Conservation (phyloP, 2,888 invertebrate genomes). For the Drosophila histrio region DNA sequence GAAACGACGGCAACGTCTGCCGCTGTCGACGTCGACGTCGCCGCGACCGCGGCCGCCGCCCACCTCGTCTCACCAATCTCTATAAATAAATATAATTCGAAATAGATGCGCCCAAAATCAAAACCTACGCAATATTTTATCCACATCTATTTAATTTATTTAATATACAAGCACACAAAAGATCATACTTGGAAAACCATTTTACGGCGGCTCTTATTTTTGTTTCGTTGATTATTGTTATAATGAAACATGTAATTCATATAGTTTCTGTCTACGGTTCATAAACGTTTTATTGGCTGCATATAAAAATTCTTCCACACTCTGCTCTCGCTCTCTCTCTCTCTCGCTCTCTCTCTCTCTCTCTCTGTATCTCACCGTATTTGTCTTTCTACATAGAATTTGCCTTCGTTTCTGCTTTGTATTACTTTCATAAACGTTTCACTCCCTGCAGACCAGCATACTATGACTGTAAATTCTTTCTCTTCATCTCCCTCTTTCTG, state of each 20-base stretch:
- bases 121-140: slow-evolving; percentile 22
- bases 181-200: neutral
- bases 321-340: too few species aligned
- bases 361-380: neutral
- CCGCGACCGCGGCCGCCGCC: slow-evolving; percentile 19
- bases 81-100: slow-evolving; percentile 51
- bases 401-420: neutral
- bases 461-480: neutral
- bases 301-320: too few species aligned
- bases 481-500: neutral
- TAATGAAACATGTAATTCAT: neutral
- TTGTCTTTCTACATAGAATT: neutral
- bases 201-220: neutral
- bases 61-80: slow-evolving; percentile 29
- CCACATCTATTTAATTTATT: slow-evolving; percentile 14
- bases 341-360: too few species aligned
- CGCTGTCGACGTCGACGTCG: slow-evolving; percentile 5
- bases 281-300: neutral
- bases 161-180: neutral
- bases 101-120: slow-evolving; percentile 28
- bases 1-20: slow-evolving; percentile 8
- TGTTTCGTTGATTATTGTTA: neutral
- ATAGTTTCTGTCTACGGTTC: too few species aligned
- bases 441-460: neutral
- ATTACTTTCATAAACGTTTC: neutral